A percentile compares a stretch with the other conserved stretches of the same genome.
Conservation (phyloP, 2,797 vertebrate species). For the Xiphophorus birchmanni region DNA sequence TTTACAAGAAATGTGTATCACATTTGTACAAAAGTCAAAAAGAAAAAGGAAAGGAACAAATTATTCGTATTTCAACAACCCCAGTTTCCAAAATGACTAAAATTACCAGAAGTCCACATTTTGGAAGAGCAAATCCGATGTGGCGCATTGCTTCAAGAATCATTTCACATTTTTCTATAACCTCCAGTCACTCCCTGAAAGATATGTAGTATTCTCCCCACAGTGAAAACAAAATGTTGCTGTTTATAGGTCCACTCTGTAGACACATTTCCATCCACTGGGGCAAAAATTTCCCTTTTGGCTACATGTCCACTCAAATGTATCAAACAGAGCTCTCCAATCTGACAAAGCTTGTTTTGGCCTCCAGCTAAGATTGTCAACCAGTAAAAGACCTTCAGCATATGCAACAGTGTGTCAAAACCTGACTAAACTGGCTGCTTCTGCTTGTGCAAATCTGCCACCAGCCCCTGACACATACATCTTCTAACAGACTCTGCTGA, state of each 20-base stretch:
- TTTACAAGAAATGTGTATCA: background rate
- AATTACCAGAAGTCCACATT: background rate
- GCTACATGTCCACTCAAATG: constrained; percentile 23
- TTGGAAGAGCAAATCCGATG: background rate
- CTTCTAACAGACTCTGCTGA: constrained; percentile 46
- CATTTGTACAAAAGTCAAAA: background rate
- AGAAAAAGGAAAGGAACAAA: background rate
- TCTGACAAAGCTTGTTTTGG: constrained; percentile 30
- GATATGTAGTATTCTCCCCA: background rate
- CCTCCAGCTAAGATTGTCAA: constrained; percentile 27
- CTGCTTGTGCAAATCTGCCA: constrained; percentile 43
- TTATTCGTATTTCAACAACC: background rate
- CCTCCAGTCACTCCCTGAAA: background rate
- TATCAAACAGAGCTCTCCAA: constrained; percentile 17
- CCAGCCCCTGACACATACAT: constrained; percentile 26
- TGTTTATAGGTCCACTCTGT: background rate
- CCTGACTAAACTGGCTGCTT: constrained; percentile 41
- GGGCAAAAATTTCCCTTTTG: constrained; percentile 24
- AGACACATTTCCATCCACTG: background rate
- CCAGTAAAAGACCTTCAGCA: constrained; percentile 39
- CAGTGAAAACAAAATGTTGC: background rate
- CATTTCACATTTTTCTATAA: background rate
- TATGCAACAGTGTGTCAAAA: constrained; percentile 47
- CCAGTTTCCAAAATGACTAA: background rate
- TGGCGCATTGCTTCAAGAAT: background rate